Evolutionary conservation across 2,113 vertebrate genomes (phyloP).

Genomic region (Prunella himalayana): DNA sequence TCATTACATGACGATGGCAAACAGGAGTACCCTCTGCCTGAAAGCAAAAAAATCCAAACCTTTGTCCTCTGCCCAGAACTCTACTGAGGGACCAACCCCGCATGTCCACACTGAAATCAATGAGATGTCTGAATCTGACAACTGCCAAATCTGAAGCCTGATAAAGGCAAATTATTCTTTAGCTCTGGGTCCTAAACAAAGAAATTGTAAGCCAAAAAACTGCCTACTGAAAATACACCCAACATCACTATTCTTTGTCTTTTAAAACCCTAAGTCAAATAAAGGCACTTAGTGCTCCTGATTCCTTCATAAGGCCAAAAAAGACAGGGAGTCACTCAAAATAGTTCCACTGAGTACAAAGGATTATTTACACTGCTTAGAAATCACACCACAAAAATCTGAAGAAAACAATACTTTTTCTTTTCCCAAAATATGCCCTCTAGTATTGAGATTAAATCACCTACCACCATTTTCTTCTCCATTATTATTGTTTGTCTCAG

Average conservation of each 20-base stretch:
- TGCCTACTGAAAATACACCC: background rate
- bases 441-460: constrained; percentile 13
- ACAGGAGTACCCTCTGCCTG: background rate
- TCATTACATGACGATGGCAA: background rate
- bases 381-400: background rate
- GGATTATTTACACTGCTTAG: background rate
- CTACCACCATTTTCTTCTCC: constrained; percentile 82
- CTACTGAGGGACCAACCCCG: background rate
- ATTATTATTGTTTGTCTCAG: constrained; percentile 74
- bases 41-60: background rate
- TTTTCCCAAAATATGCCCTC: background rate
- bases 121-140: background rate
- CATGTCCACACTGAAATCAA: background rate
- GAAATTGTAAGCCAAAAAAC: background rate
- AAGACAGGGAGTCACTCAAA: background rate
- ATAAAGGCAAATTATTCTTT: background rate
- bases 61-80: background rate
- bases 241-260: background rate
- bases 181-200: background rate
- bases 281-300: background rate
- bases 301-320: background rate
- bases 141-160: background rate
- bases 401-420: background rate
- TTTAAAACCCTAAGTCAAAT: background rate
- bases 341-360: background rate